Evolutionary conservation across 2,888 invertebrate genomes (phyloP), one percentile per base, ranked within the genome.

Genomic region (Torymus auratus): DNA sequence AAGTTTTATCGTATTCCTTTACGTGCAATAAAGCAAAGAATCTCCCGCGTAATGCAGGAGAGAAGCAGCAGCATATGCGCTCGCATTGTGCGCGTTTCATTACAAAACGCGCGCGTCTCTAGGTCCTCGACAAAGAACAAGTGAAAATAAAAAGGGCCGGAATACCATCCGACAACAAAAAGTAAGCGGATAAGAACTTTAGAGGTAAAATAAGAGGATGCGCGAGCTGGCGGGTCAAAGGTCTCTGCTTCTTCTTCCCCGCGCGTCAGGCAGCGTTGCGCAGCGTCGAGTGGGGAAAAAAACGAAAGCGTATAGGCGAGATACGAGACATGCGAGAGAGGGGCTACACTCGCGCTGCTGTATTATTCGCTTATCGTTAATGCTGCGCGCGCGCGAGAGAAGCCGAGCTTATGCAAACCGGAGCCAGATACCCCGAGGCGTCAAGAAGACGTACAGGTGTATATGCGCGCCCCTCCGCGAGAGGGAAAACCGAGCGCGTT

Each of bases 351-450:
- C 56, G 56, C 62, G 67, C 83, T 77, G 85, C 85, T 85, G 83
- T 85, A 85, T 85, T 86, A 86, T 86, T 87, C 86, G 85, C 86
- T 87, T 86, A 87, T 86, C 86, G 85, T 83, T 77, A 82, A 80
- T 74, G 77, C 73, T 5, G 50, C 52, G 56, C 72, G 62, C 64
- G 58, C 41, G 41, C n/a, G 67, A 17, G 64, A 20, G 75, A 78
- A 81, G 73, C 78, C 64, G 78, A 77, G 83, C 81, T 83, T 80
- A 78, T 74, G 83, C 76, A 83, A 82, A 78, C 81, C 41, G 60
- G 60, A 69, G 70, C 75, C 74, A 73, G 73, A 82, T 77, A 73
- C 69, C 82, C 77, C 52, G 69, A 76, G 78, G 82, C 80, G 75
- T 78, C 78, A 69, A 53, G 75, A 77, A 80, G 74, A 80, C 75